Conservation (phyloP, 2,113 vertebrate genomes). For the Plecotus auritus region DNA sequence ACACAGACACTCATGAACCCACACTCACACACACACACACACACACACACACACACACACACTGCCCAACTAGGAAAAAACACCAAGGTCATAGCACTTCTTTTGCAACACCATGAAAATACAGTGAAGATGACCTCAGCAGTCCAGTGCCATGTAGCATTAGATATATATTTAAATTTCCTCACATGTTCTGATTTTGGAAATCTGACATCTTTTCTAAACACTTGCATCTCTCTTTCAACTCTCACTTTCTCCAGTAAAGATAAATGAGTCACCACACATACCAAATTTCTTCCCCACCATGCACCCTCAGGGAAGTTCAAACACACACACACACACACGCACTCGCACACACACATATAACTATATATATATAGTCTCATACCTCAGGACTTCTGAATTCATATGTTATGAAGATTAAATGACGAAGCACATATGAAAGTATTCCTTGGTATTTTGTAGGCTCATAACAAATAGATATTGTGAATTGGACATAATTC, state of each 20-base stretch:
- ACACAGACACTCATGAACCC: neutral
- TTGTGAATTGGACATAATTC: neutral
- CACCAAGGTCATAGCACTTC: neutral
- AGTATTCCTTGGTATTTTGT: neutral
- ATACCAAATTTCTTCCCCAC: neutral
- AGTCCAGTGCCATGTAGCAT: neutral
- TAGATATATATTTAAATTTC: neutral
- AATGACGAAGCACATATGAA: neutral
- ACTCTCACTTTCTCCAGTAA: neutral
- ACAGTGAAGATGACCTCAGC: neutral
- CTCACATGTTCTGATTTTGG: neutral
- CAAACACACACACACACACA: neutral
- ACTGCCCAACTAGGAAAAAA: neutral
- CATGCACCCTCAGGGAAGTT: neutral
- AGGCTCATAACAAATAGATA: neutral
- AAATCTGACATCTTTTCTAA: neutral
- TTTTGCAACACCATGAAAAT: neutral
- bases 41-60: too few relatives aligned
- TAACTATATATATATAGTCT: neutral
- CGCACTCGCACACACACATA: neutral
- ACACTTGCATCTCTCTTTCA: neutral
- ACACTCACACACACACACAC: too few relatives aligned
- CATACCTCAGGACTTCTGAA: neutral
- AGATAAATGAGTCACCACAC: neutral
- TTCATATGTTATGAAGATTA: neutral